Evolutionary conservation across 2,888 invertebrate species (phyloP).

Genomic region (Gymnoscelis rufifasciata): DNA sequence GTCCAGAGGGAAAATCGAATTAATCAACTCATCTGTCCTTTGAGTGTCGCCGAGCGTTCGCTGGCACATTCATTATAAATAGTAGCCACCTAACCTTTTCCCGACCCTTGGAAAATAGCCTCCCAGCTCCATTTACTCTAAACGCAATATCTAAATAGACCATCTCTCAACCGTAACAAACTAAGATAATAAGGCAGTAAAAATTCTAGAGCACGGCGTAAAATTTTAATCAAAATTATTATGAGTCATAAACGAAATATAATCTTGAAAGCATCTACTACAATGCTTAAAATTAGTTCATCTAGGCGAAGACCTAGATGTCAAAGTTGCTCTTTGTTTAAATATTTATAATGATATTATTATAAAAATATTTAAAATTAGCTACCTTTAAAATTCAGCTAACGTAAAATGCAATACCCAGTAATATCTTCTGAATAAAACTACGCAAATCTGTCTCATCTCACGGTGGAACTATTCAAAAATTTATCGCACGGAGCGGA

Average conservation of each 20-base stretch:
- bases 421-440: slow-evolving; percentile 36
- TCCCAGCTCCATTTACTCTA: slow-evolving; percentile 15
- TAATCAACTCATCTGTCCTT: slow-evolving; percentile 63
- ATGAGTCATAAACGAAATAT: slow-evolving; percentile 25
- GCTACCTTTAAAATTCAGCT: slow-evolving; percentile 48
- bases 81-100: slow-evolving; percentile 23
- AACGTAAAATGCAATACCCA: slow-evolving; percentile 45
- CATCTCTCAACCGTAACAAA: slow-evolving; percentile 21
- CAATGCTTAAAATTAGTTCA: too few species aligned
- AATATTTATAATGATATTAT: too few species aligned
- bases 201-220: slow-evolving; percentile 30
- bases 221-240: slow-evolving; percentile 34
- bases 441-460: slow-evolving; percentile 32
- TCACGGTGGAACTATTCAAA: slow-evolving; percentile 28
- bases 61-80: slow-evolving; percentile 52
- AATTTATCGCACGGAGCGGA: slow-evolving; percentile 40
- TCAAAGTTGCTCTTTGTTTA: slow-evolving; percentile 37
- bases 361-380: too few species aligned
- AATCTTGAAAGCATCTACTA: slow-evolving; percentile 22
- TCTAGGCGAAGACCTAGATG: too few species aligned
- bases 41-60: slow-evolving; percentile 54
- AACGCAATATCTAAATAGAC: slow-evolving; percentile 14
- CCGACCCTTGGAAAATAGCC: slow-evolving; percentile 15
- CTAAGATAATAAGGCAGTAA: slow-evolving; percentile 30
- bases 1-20: slow-evolving; percentile 64